Evolutionary conservation across 1,140 invertebrate genomes (phyloP), one percentile per base, ranked within the genome.

Genomic region (Drosophila persimilis): DNA sequence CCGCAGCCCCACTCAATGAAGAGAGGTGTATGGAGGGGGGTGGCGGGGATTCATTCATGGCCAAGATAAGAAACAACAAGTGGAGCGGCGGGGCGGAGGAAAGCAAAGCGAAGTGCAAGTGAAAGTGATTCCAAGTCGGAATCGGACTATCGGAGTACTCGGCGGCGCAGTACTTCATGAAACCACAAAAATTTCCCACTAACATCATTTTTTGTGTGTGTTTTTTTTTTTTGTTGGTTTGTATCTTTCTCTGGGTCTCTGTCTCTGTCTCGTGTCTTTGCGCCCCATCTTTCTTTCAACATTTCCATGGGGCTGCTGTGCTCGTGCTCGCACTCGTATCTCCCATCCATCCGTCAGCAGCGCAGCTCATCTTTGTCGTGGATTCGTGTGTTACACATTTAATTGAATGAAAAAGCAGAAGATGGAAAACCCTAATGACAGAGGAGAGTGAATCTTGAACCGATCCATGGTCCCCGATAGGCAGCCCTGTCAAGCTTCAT

Each of bases 121-220:
- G 83, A 86, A 86, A 86, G 83, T 86, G 83, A 66, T 48, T 48
- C 62, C 50, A 53, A 39, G 48, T 47, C 46, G 17, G 39, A 47
- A 24, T 63, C 53, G 24, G 24, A 26, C 20, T 20, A 20, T 5
- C 24, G n/a, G 41, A 26, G 29, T 26, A 59, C 35, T 60, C 66
- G 43, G 46, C 45, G 26, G 61, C 50, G 20, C 3, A 71, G 76
- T 85, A 80, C 81, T 88, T 88, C 74, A 78, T 62, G 70, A 77
- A 81, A 65, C 83, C 74, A 76, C 83, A 64, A 77, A 74, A 86
- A 81, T 81, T 86, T 86, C 83, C 83, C 83, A 86, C 78, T 86
- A 86, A 86, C 83, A 88, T 86, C 69, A 88, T 86, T 86, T 86
- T 74, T 75, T 46, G 65, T 73, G 65, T 57, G 2, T 26, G n/a